Base-by-base conservation (phyloP, 2,888 invertebrate species). In the Hydraecia micacea region DNA sequence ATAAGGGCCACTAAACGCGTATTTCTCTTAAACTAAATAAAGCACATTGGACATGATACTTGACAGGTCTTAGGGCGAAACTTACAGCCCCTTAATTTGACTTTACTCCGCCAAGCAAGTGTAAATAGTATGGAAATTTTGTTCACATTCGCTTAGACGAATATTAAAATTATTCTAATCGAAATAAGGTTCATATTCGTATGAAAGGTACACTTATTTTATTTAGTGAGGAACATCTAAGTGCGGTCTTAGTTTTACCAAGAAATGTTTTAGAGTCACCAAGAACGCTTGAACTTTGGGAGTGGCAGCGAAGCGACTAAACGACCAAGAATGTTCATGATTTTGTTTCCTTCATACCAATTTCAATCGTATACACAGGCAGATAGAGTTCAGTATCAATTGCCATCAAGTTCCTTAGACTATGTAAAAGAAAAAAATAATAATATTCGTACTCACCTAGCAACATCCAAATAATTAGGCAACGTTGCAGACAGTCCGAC, bases 391-490 rank as follows among this genome's bases (percentile, higher is more conserved):
- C 4, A 65, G 1, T 75, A 66, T 58, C 1, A 32, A n/a, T 13
- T 18, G 8, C 8, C 9, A 55, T 18, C 15, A 49, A 18, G 49
- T 6, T 0, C 0, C 15, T 49, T 49, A 49, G 49, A 18, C 18
- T 49, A 46, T 42, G 11, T 42, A 18, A 18, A 18, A 1, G 15
- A 49, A 18, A 49, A 49, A 6, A 13, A 46, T n/a, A 39, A 60
- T 28, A 18, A 62, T 7, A 36, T 11, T 21, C 0, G 0, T 18
- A 49, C 80, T 90, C 39, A 96, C 94, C 97, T 97, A 4, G 99
- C 99, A 46, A 99, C 99, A 95, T 99, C 99, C 7, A 99, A 95
- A 93, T 99, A 99, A 95, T 99, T 99, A 1, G 99, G 99, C 83
- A 99, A 95, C 0, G 99, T 99, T 18, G 99, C 99, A 0, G 99